phyloP scores from a whole-genome alignment of 2,113 vertebrate genomes.

The Pollimyrus isidori region DNA sequence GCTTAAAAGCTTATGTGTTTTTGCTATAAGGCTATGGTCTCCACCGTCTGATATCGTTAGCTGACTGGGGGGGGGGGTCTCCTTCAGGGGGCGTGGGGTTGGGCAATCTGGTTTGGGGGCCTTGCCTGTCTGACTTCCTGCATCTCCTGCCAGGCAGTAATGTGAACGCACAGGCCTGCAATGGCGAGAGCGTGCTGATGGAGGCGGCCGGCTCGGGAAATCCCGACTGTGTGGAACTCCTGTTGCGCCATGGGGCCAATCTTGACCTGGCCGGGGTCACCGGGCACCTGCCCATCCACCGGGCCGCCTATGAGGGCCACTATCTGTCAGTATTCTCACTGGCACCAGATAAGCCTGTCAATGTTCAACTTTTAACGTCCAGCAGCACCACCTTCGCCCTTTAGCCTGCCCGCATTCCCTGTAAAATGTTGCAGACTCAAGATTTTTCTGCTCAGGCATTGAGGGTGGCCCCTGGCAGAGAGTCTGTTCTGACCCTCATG shows the following conservation, averaged over 20 bases:
- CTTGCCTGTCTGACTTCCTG: background rate
- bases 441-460: background rate
- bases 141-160: conserved; percentile 61
- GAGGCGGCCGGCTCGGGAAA: conserved; percentile 73
- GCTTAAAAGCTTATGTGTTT: too few relatives aligned
- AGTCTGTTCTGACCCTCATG: background rate
- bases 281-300: conserved; percentile 74
- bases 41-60: too few relatives aligned
- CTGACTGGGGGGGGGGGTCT: too few relatives aligned
- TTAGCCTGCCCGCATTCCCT: background rate
- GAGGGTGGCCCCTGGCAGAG: background rate
- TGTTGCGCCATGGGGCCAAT: conserved; percentile 73
- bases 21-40: too few relatives aligned
- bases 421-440: background rate
- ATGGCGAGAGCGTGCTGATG: conserved; percentile 66
- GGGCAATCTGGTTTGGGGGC: background rate
- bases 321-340: conserved; percentile 62
- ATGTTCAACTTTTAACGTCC: background rate
- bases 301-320: conserved; percentile 72
- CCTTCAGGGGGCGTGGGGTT: too few relatives aligned
- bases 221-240: conserved; percentile 63
- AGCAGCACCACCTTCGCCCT: background rate
- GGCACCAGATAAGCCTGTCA: background rate
- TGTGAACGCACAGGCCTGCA: conserved; percentile 64
- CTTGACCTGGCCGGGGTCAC: conserved; percentile 66